phyloP scores from a whole-genome alignment of 1,140 invertebrate species.

The Orchestia grillus region DNA sequence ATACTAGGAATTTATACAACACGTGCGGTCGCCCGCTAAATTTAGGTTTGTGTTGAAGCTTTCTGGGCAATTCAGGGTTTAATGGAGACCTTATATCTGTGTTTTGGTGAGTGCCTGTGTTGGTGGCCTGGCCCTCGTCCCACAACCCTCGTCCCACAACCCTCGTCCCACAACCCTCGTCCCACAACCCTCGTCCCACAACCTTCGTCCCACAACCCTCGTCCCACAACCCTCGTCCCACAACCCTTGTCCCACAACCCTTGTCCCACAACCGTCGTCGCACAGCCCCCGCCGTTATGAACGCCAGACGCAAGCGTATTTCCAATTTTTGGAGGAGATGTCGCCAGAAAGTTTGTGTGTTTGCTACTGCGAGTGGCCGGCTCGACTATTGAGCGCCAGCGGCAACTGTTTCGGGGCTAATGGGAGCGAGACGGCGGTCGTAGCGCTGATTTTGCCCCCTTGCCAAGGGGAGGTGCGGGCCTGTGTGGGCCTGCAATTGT shows the following conservation, averaged over 20 bases:
- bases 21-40: too few species aligned
- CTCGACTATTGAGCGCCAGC: neutral
- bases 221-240: neutral
- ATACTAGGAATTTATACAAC: too few species aligned
- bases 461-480: neutral
- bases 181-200: neutral
- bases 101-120: neutral
- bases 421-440: too few species aligned
- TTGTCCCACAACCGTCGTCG: neutral
- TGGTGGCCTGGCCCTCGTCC: neutral
- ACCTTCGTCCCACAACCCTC: neutral
- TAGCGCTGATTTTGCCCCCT: neutral
- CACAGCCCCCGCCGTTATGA: neutral
- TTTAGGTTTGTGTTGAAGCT: too few species aligned
- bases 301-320: too few species aligned
- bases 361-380: neutral
- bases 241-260: neutral
- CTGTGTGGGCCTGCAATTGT: neutral
- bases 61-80: too few species aligned
- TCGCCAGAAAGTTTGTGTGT: neutral
- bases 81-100: too few species aligned
- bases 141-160: neutral
- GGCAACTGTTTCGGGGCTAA: neutral
- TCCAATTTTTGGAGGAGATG: neutral
- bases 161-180: neutral